A percentile compares a stretch with the other conserved stretches of the same genome.
Evolutionary conservation across 2,888 invertebrate genomes (phyloP).

Genomic region (Digitonthophagus gazella): DNA sequence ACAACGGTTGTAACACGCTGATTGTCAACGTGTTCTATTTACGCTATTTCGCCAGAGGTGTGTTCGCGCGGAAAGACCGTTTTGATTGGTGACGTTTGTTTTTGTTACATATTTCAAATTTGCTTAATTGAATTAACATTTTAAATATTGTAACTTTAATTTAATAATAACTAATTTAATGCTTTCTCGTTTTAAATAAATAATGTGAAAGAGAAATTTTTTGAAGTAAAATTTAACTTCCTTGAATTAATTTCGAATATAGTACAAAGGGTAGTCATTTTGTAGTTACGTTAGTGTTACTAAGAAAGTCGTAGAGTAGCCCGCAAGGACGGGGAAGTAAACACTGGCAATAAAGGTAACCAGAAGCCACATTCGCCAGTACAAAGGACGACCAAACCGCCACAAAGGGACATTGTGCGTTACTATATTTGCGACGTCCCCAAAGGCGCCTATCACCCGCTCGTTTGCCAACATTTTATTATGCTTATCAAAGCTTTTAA

Average conservation of each 20-base stretch:
- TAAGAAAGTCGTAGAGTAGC: neutral
- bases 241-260: neutral
- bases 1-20: neutral
- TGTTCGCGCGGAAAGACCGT: neutral
- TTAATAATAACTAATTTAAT: too few relatives aligned
- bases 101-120: too few relatives aligned
- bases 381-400: neutral
- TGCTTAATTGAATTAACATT: too few relatives aligned
- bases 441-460: neutral
- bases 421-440: neutral
- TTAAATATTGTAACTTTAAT: too few relatives aligned
- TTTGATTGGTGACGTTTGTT: neutral
- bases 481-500: slow-evolving; percentile 13
- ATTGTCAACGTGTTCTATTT: neutral
- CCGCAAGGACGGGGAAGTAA: neutral
- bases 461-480: slow-evolving; percentile 8
- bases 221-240: neutral
- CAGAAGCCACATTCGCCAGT: neutral
- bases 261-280: neutral
- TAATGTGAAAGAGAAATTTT: neutral
- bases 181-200: too few relatives aligned
- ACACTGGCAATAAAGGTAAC: neutral
- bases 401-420: slow-evolving; percentile 1
- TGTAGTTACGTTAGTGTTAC: neutral
- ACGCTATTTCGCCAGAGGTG: neutral